Conservation (phyloP, 1,140 invertebrate species). For the Lasioglossum albipes region DNA sequence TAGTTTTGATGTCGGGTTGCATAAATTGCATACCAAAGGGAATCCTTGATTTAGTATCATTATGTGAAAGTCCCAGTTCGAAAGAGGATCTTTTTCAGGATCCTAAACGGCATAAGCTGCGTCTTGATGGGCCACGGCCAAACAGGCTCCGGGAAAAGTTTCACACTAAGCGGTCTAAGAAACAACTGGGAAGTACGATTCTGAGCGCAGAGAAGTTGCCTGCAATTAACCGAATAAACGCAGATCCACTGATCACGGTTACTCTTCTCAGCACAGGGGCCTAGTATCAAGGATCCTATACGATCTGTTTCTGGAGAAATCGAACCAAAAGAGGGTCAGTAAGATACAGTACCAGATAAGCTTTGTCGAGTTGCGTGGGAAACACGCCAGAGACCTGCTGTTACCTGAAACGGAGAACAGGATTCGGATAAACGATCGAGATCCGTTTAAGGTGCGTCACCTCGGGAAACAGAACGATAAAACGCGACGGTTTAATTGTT, state of each 20-base stretch:
- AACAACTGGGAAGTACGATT: conserved; percentile 57
- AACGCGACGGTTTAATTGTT: no score
- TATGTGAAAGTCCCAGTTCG: no score
- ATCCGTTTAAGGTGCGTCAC: conserved; percentile 55
- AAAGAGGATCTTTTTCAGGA: conserved; percentile 39
- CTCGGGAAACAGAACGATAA: not conserved
- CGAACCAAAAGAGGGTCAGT: conserved; percentile 24
- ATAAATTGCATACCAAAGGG: no score
- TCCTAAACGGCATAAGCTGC: conserved; percentile 55
- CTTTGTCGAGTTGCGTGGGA: conserved; percentile 54
- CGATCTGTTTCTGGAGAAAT: conserved; percentile 52
- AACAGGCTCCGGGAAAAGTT: conserved; percentile 61
- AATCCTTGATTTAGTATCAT: no score
- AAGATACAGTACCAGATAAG: conserved; percentile 55
- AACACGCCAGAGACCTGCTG: conserved; percentile 49
- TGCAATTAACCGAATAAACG: not conserved
- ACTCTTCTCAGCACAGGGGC: conserved; percentile 57
- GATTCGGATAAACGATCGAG: conserved; percentile 34
- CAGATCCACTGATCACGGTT: conserved; percentile 3
- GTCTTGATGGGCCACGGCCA: conserved; percentile 55
- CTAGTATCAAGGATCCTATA: conserved; percentile 47
- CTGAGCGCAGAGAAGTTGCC: not conserved
- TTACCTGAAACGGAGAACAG: conserved; percentile 5
- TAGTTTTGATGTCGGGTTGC: no score
- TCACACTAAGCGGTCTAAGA: conserved; percentile 47